Conservation (phyloP, 2,113 vertebrate species). For the Sinocyclocheilus grahami region DNA sequence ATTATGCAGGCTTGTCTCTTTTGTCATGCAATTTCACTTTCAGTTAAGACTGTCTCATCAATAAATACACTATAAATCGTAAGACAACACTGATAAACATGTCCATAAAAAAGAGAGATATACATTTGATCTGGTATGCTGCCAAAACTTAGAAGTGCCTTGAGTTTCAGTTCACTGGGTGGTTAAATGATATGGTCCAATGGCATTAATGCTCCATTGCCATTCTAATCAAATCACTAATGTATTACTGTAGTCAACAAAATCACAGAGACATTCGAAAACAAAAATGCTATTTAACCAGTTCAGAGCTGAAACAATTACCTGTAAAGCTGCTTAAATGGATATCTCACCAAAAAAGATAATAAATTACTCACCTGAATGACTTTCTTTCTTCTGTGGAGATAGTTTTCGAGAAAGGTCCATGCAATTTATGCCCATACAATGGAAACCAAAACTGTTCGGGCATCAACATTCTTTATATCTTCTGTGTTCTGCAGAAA, state of each 20-base stretch:
- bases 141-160: slow-evolving; percentile 61
- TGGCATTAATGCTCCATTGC: background rate
- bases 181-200: background rate
- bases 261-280: background rate
- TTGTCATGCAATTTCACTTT: slow-evolving; percentile 24
- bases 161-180: slow-evolving; percentile 45
- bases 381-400: no score
- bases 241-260: background rate
- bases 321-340: background rate
- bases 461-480: no score
- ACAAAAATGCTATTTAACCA: no score
- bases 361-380: background rate
- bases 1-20: slow-evolving; percentile 66
- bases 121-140: slow-evolving; percentile 69
- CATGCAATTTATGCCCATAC: no score
- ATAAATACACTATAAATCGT: slow-evolving; percentile 10
- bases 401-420: no score
- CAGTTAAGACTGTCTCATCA: slow-evolving; percentile 19
- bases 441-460: no score
- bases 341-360: background rate
- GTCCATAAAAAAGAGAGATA: slow-evolving; percentile 67
- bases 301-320: background rate
- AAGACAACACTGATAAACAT: slow-evolving; percentile 45
- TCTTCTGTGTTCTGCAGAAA: no score
- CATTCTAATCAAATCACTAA: background rate